Evolutionary conservation across 2,113 vertebrate species (phyloP).

Genomic region (Petrocephalus zakoni): DNA sequence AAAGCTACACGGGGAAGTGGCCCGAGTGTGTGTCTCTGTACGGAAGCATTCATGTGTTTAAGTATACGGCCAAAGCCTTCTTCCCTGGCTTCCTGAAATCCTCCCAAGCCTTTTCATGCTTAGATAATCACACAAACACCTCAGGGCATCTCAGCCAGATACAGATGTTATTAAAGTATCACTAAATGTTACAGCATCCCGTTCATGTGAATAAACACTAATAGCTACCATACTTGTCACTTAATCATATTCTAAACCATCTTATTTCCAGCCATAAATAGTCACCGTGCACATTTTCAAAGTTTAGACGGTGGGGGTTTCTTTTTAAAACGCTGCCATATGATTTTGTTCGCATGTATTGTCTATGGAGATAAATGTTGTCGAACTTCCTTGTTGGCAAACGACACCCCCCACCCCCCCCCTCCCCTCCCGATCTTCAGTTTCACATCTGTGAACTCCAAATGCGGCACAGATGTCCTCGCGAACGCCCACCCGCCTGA

Average conservation of each 20-base stretch:
- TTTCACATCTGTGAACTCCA: constrained; percentile 16
- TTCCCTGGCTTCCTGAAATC: background rate
- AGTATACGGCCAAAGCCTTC: background rate
- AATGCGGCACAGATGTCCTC: background rate
- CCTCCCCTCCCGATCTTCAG: background rate
- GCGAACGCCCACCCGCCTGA: background rate
- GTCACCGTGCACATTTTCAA: background rate
- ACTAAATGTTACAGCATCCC: background rate
- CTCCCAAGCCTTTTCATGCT: background rate
- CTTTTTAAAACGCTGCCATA: background rate
- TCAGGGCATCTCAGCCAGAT: background rate
- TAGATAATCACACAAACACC: background rate
- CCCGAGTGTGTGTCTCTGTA: background rate
- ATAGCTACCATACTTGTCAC: background rate
- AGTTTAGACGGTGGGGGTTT: background rate
- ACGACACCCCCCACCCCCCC: background rate
- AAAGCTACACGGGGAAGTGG: background rate
- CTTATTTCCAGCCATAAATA: background rate
- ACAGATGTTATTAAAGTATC: background rate
- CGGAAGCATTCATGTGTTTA: background rate
- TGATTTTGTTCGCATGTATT: constrained; percentile 10
- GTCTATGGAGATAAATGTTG: background rate
- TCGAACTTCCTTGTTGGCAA: background rate
- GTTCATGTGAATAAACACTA: background rate
- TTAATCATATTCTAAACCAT: background rate